phyloP scores from a whole-genome alignment of 2,113 vertebrate genomes.

The Genyomyrus donnyi region DNA sequence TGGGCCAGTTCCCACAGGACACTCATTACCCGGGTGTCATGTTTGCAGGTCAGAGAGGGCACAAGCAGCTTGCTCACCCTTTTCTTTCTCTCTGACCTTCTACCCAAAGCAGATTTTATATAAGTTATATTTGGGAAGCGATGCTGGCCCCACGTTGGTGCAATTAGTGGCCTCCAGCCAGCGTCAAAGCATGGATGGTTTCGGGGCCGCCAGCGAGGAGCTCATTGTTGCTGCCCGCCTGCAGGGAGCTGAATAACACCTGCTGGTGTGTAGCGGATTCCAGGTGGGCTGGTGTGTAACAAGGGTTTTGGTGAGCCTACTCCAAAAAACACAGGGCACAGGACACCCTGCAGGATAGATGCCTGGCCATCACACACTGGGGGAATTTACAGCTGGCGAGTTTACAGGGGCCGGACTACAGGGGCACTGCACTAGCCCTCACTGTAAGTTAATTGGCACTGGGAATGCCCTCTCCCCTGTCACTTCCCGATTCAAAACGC shows the following conservation, averaged over 20 bases:
- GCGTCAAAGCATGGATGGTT: not conserved
- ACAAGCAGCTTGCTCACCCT: not conserved
- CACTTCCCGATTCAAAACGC: not conserved
- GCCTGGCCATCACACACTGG: not conserved
- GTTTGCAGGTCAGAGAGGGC: too few relatives aligned
- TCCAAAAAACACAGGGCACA: not conserved
- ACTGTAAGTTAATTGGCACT: not conserved
- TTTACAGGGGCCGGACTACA: not conserved
- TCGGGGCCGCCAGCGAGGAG: not conserved
- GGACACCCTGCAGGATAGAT: not conserved
- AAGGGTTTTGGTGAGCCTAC: not conserved
- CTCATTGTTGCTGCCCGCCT: not conserved
- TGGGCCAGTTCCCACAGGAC: not conserved
- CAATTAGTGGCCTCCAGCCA: not conserved
- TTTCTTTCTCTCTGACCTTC: not conserved
- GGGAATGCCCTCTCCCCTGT: not conserved
- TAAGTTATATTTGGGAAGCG: not conserved
- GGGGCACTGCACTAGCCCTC: not conserved
- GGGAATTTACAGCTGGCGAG: not conserved
- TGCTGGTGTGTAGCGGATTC: not conserved
- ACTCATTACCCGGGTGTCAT: not conserved
- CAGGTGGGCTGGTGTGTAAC: not conserved
- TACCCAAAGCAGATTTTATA: not conserved
- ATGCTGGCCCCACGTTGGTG: not conserved
- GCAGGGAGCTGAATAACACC: not conserved